Base-by-base conservation (phyloP, 2,113 vertebrate species). In the Eulemur macaco region DNA sequence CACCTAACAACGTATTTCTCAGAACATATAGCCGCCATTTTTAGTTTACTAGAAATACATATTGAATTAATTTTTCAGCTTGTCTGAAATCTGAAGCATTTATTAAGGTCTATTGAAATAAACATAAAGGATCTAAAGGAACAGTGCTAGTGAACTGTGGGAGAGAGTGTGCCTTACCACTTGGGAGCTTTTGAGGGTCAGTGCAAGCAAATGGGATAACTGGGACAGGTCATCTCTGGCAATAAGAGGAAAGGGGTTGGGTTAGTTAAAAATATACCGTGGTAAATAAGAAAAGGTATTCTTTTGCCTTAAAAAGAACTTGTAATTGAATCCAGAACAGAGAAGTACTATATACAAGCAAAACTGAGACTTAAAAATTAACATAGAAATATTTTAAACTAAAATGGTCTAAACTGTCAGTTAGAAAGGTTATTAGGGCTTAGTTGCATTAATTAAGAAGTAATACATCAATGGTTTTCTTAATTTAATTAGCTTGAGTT, bases 401-500 rank as follows among this genome's bases (percentile, higher is more conserved):
- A 42, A 89, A 64, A 73, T 2, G 29, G 2, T 81, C 6, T 7
- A 66, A 91, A 83, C 3, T 54, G 3, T 56, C 9, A 93, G 78
- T 8, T 21, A 20, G 47, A 47, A 91, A 78, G 9, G 12, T 8
- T 69, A 74, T 10, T 74, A 31, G 3, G 1, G 3, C 3, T 29
- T 73, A 69, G 2, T 56, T 73, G 4, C n/a, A 73, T 83, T 93
- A 54, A 95, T 80, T 85, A 74, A 85, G 27, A 78, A 11, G 50
- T 34, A 71, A 74, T 8, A 69, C 81, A 47, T 42, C 64, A 78
- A 60, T 69, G 13, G 0, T 23, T 86, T 69, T 88, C 52, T 29
- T 80, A 85, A 90, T 77, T 68, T 78, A 74, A 83, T 93, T 89
- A 37, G 42, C 29, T 66, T 73, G n/a, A 93, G 78, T 71, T 29